phyloP scores from a whole-genome alignment of 2,113 vertebrate species.

The Equus przewalskii region DNA sequence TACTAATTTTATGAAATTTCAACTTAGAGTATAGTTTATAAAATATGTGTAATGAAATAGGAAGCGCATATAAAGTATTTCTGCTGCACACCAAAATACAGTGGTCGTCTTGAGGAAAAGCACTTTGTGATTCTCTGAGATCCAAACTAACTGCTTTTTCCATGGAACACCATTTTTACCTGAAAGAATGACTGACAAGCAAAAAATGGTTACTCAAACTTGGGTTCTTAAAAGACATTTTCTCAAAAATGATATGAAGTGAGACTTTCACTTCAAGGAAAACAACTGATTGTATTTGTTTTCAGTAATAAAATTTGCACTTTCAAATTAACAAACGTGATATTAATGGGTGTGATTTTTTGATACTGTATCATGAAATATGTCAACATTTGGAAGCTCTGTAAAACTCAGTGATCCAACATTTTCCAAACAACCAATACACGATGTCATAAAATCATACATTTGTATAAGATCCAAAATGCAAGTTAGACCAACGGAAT shows the following conservation, averaged over 20 bases:
- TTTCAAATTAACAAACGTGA: conserved; percentile 25
- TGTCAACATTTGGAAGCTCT: neutral
- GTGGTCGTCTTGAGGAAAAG: neutral
- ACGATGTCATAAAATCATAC: conserved; percentile 25
- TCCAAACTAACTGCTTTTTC: neutral
- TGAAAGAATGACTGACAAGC: neutral
- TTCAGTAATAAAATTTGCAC: neutral
- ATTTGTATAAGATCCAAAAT: neutral
- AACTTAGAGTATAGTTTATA: neutral
- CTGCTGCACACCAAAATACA: neutral
- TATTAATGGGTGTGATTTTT: neutral
- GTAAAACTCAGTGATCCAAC: neutral
- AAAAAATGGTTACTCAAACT: neutral
- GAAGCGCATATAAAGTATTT: neutral
- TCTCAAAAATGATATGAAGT: neutral
- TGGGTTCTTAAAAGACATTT: conserved; percentile 31
- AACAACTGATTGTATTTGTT: neutral
- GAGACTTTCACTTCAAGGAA: neutral
- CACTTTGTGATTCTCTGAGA: neutral
- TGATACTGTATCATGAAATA: neutral
- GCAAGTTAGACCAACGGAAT: neutral
- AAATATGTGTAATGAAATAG: conserved; percentile 3
- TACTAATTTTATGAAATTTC: neutral
- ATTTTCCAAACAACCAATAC: conserved; percentile 10
- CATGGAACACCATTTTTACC: neutral